Percentiles rank a stretch among this genome's conserved stretches.
Evolutionary conservation across 2,888 invertebrate genomes (phyloP).

Genomic region (Smittia sp.): DNA sequence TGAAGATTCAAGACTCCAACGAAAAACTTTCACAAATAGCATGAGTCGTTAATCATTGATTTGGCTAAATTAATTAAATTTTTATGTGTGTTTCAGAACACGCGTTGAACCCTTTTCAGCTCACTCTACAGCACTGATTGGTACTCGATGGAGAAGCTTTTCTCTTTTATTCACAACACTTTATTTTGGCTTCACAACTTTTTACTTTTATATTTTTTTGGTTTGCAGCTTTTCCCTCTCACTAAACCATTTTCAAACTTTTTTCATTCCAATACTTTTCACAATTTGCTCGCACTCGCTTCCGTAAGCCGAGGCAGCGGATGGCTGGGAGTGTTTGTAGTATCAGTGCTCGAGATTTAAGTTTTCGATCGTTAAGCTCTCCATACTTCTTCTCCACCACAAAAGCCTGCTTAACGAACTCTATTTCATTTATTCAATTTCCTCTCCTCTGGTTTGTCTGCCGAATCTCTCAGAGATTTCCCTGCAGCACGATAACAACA

Average conservation of each 20-base stretch:
- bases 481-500: neutral
- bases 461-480: neutral
- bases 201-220: neutral
- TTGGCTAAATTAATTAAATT: constrained; percentile 28
- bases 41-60: constrained; percentile 25
- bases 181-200: neutral
- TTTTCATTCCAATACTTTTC: neutral
- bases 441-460: neutral
- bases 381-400: no score
- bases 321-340: no score
- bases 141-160: neutral
- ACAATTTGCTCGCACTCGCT: neutral
- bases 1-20: neutral
- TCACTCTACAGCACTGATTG: neutral
- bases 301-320: no score
- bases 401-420: no score
- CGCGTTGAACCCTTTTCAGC: neutral
- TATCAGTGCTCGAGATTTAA: no score
- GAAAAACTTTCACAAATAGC: constrained; percentile 21
- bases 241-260: neutral
- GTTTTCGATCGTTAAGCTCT: no score
- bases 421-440: neutral
- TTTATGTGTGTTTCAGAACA: constrained; percentile 28
- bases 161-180: neutral
- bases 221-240: neutral